These are phyloP conservation scores for Aphidius ervi DNA, from an alignment of 1,140 invertebrate species.

Conservation along the genomic window DNA sequence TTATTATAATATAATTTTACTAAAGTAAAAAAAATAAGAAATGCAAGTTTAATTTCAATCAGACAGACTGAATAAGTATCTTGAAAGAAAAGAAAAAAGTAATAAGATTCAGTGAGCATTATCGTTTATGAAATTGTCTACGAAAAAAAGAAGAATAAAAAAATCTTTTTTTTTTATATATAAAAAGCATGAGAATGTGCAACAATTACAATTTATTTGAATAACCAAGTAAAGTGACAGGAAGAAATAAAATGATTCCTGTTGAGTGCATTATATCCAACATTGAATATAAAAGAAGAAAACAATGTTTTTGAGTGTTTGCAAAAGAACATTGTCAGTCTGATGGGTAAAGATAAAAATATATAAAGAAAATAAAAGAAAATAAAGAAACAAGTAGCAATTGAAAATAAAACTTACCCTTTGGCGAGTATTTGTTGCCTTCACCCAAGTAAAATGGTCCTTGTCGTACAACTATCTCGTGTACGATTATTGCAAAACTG, in stretches of 20 bases:
- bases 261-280: slow-evolving; percentile 1
- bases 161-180: too few relatives aligned
- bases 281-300: not conserved
- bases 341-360: not conserved
- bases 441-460: slow-evolving; percentile 82
- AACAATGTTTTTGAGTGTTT: slow-evolving; percentile 1
- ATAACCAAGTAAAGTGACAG: not conserved
- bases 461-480: slow-evolving; percentile 83
- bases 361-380: slow-evolving; percentile 4
- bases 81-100: too few relatives aligned
- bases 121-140: too few relatives aligned
- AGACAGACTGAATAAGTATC: too few relatives aligned
- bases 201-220: slow-evolving; percentile 6
- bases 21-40: too few relatives aligned
- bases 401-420: slow-evolving; percentile 57
- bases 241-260: not conserved
- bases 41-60: too few relatives aligned
- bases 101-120: too few relatives aligned
- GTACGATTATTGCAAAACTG: slow-evolving; percentile 91
- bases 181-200: not conserved
- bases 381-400: slow-evolving; percentile 9
- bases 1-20: too few relatives aligned
- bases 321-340: not conserved
- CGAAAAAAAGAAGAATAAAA: too few relatives aligned
- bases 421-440: slow-evolving; percentile 59